Base-by-base conservation (phyloP, 2,113 vertebrate species). In the Oreamnos americanus region DNA sequence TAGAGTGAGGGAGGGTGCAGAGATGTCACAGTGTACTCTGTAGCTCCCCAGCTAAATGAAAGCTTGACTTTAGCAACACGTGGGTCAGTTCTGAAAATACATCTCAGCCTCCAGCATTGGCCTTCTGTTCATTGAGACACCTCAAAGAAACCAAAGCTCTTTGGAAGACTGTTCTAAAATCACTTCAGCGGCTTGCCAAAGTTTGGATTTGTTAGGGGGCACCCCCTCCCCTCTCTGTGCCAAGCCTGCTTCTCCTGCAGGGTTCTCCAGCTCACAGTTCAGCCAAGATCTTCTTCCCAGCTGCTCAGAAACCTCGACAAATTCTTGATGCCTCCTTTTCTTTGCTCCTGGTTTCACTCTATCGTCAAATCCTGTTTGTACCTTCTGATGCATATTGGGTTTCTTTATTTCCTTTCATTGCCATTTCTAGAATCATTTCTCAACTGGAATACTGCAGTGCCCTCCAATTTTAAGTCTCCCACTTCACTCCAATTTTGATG, bases 21-120 rank as follows among this genome's bases (percentile, higher is more conserved):
- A 98, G 87, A 74, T 2, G 47, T 82, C 94, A 92, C 5, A 67
- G 13, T 82, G 79, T 88, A 88, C 55, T 92, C 93, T 94, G 51
- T 92, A 87, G 74, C 19, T 98, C 84, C 92, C 60, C 96, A 87
- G 94, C 51, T 76, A 94, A 96, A 98, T 71, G 47, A 96, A 97
- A 82, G 84, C 82, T 83, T 97, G 79, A 58, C 60, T 95, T 45
- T 17, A 64, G 92, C 92, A 97, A 81, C 49, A 53, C n/a, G 67
- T 62, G 79, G 94, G 96, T 94, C 89, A 91, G 58, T 90, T 96
- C 97, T 90, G 43, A 90, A 96, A 97, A 88, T 67, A 58, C 47
- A 55, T 93, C 81, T 97, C 81, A 84, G 94, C 95, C 88, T 94
- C 87, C 78, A 94, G 76, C 49, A 39, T 57, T 97, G 90, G 71